Evolutionary conservation across 2,797 vertebrate species (phyloP).

Genomic region (Chiloscyllium punctatum): DNA sequence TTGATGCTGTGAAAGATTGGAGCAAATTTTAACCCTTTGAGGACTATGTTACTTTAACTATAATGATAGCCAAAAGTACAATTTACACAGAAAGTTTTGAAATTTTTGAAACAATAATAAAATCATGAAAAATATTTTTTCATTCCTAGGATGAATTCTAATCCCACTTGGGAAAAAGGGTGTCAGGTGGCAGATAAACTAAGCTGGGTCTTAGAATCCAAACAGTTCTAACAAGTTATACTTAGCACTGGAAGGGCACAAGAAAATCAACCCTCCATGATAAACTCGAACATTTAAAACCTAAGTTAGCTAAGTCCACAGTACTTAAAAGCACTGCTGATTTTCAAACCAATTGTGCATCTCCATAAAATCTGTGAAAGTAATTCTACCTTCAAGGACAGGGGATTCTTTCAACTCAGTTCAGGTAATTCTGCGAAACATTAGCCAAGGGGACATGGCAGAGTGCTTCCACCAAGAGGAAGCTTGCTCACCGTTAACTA

Average conservation of each 20-base stretch:
- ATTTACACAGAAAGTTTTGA: background rate
- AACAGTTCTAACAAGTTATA: background rate
- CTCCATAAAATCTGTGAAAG: too few species aligned
- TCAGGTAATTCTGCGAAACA: background rate
- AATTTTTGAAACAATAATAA: background rate
- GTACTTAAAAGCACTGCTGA: background rate
- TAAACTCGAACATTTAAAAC: background rate
- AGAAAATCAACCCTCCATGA: background rate
- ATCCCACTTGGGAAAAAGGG: background rate
- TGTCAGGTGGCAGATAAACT: background rate
- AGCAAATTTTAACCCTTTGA: conserved; percentile 33
- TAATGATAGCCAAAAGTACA: conserved; percentile 8
- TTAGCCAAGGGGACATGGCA: background rate
- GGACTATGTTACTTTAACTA: conserved; percentile 16
- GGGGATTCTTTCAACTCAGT: background rate
- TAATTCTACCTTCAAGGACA: background rate
- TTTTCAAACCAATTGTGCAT: background rate
- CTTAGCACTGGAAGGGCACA: background rate
- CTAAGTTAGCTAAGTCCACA: background rate
- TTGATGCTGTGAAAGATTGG: background rate
- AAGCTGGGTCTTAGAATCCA: background rate
- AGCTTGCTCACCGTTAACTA: background rate
- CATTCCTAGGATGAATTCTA: background rate
- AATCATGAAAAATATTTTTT: background rate
- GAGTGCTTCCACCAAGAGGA: background rate